These are phyloP conservation scores for Lydus trimaculatus DNA, from an alignment of 2,888 invertebrate species.

Conservation along the genomic window DNA sequence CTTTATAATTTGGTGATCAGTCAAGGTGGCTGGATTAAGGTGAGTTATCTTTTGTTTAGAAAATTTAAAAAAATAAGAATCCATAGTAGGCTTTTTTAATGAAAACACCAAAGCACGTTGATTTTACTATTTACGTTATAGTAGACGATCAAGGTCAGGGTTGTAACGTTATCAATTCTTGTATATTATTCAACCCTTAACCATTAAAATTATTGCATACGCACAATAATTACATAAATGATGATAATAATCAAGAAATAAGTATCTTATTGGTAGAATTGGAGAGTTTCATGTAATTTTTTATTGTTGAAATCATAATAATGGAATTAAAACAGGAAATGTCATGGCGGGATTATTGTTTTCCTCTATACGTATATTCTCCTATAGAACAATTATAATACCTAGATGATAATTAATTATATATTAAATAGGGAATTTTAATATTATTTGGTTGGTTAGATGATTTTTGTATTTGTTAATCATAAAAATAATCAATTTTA, in stretches of 20 bases:
- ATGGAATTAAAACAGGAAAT: constrained; percentile 8
- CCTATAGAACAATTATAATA: not conserved
- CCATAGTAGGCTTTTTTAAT: not conserved
- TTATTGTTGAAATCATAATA: constrained; percentile 1
- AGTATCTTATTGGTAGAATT: not conserved
- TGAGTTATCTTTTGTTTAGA: constrained; percentile 58
- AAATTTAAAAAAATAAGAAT: not conserved
- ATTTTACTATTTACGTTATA: too few relatives aligned
- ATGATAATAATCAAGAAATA: not conserved
- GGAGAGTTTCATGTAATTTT: not conserved
- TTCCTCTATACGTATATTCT: not conserved
- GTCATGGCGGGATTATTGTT: constrained; percentile 9
- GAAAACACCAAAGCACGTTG: not conserved
- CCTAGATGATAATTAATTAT: not conserved
- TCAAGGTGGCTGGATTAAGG: constrained; percentile 95
- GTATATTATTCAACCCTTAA: not conserved
- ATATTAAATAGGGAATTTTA: not conserved
- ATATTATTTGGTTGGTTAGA: not conserved
- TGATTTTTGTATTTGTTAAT: not conserved
- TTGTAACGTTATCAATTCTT: constrained; percentile 16
- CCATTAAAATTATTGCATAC: not conserved
- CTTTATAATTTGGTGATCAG: constrained; percentile 92
- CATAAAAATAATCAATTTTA: not conserved
- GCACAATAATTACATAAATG: too few relatives aligned
- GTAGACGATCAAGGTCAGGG: constrained; percentile 17